Percentiles rank a stretch among this genome's conserved stretches.
Evolutionary conservation across 2,797 vertebrate genomes (phyloP).

Genomic region (Champsocephalus esox): DNA sequence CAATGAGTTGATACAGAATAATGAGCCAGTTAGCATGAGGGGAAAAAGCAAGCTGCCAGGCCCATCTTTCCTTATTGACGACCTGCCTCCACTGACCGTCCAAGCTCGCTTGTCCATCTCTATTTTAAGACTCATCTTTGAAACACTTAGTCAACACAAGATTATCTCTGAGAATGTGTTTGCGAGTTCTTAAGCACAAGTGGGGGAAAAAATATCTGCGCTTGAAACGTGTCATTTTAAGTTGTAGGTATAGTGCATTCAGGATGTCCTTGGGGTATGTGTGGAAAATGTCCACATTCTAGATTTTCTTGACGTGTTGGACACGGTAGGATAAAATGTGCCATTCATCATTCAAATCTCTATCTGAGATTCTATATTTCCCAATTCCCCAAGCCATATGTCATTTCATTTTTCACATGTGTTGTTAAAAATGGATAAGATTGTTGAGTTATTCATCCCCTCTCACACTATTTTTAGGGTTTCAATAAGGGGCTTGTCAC

Average conservation of each 20-base stretch:
- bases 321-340: slow-evolving; percentile 54
- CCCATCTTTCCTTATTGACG: slow-evolving; percentile 61
- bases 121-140: slow-evolving; percentile 35
- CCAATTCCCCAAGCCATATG: slow-evolving; percentile 36
- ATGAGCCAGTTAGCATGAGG: slow-evolving; percentile 62
- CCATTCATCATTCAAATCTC: slow-evolving; percentile 58
- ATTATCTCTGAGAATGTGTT: slow-evolving; percentile 31
- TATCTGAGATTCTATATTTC: slow-evolving; percentile 15
- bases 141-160: slow-evolving; percentile 42
- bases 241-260: slow-evolving; percentile 24
- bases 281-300: slow-evolving; percentile 32
- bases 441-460: slow-evolving; percentile 54
- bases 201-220: slow-evolving; percentile 21
- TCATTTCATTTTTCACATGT: slow-evolving; percentile 53
- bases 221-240: slow-evolving; percentile 37
- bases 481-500: slow-evolving; percentile 54
- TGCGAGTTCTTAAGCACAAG: slow-evolving; percentile 14
- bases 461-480: slow-evolving; percentile 58
- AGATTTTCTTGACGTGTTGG: slow-evolving; percentile 46
- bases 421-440: slow-evolving; percentile 58
- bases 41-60: slow-evolving; percentile 38
- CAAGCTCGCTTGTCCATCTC: slow-evolving; percentile 55
- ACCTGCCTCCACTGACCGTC: slow-evolving; percentile 47
- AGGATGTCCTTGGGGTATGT: slow-evolving; percentile 46
- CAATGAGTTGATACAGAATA: slow-evolving; percentile 71